A percentile compares a stretch with the other conserved stretches of the same genome.
Conservation (phyloP, 2,888 invertebrate genomes). For the Scrobipalpa costella region DNA sequence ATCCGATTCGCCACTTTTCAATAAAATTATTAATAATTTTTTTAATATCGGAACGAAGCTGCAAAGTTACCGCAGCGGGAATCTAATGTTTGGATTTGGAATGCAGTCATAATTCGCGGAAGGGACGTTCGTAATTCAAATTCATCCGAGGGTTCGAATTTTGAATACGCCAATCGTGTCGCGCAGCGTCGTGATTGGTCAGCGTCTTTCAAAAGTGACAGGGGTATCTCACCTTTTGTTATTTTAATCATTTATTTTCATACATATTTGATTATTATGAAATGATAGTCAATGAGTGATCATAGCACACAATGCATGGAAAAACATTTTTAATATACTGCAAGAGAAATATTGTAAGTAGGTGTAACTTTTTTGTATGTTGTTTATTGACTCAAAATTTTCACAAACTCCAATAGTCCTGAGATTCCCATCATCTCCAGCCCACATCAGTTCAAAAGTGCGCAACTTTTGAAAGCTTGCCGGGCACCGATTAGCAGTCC, state of each 20-base stretch:
- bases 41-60: slow-evolving; percentile 26
- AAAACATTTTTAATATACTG: too few species aligned
- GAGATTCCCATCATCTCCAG: too few species aligned
- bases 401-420: too few species aligned
- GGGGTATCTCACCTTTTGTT: slow-evolving; percentile 30
- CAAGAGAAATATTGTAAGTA: too few species aligned
- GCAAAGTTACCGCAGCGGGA: slow-evolving; percentile 42
- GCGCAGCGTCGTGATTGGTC: slow-evolving; percentile 53
- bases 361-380: too few species aligned
- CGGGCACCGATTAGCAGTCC: slow-evolving; percentile 50
- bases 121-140: slow-evolving; percentile 49
- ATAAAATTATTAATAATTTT: not conserved
- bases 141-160: slow-evolving; percentile 55
- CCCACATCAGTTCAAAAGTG: not conserved
- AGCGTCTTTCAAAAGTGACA: slow-evolving; percentile 29
- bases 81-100: slow-evolving; percentile 44
- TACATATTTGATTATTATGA: not conserved
- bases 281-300: not conserved
- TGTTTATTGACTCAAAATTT: too few species aligned
- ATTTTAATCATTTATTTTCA: not conserved
- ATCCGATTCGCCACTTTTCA: not conserved
- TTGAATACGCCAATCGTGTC: slow-evolving; percentile 63
- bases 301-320: not conserved
- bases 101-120: slow-evolving; percentile 34
- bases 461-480: not conserved